Evolutionary conservation across 2,797 vertebrate species (phyloP), one percentile per base, ranked within the genome.

Genomic region (Gila robusta): DNA sequence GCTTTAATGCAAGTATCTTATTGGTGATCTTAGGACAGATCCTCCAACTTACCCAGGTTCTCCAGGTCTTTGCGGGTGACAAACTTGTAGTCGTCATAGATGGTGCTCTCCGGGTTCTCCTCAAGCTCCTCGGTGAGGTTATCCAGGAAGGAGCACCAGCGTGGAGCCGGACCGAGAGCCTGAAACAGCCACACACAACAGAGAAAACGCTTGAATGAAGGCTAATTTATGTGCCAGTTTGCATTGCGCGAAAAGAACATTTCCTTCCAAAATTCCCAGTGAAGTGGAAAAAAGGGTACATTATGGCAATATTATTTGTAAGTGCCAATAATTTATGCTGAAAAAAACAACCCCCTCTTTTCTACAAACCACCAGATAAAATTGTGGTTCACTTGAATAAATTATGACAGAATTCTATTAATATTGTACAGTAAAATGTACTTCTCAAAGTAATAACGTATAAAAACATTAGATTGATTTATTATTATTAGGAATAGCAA

Each of bases 81-180:
- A 19, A 99, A 99, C 92, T 99, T 99, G 93, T 99, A 99, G 91
- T 99, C 98, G 0, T 99, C 98, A 8, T 99, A 99, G 56, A 99
- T 97, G 0, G 98, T 98, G 94, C 94, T 97, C 92, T 99, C 98
- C 0, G 98, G 98, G 87, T 97, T 99, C 93, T 99, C 98, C 92
- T 99, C 98, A 79, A 99, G 91, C 82, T 99, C 98, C 87, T 99
- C 98, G 0, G 98, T 99, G 91, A 99, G 92, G 93, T 95, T 99
- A 93, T 99, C 98, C 41, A 99, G 93, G 94, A 99, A 99, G 23
- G 98, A 98, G 89, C 98, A 99, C 98, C 98, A 99, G 8, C 95
- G 96, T 12, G 98, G 98, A 11, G 98, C 98, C 26, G 98, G 97
- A 32, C 98, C 98, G 83, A 99, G 91, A 83, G 98, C 96, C 98